A percentile compares a stretch with the other conserved stretches of the same genome.
phyloP scores from a whole-genome alignment of 2,113 vertebrate species.

The Bufo gargarizans region DNA sequence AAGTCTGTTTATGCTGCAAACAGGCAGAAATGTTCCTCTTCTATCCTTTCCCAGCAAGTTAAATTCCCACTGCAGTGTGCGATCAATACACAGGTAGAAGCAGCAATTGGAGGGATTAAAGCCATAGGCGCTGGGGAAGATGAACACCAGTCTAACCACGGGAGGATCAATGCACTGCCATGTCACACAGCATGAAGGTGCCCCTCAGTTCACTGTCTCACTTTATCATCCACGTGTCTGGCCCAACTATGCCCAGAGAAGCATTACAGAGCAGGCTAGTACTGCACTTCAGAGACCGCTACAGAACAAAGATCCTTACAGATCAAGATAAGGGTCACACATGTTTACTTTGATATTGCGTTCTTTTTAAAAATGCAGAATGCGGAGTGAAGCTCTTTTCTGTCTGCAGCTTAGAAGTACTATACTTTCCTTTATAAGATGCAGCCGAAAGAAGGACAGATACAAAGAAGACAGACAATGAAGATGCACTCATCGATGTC shows the following conservation, averaged over 20 bases:
- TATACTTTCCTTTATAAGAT: slow-evolving; percentile 25
- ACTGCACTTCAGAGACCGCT: slow-evolving; percentile 58
- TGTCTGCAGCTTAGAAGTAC: slow-evolving; percentile 41
- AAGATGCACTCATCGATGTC: not conserved
- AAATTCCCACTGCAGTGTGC: slow-evolving; percentile 61
- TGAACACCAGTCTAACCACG: slow-evolving; percentile 61
- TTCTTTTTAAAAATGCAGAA: slow-evolving; percentile 59
- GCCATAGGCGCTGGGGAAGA: slow-evolving; percentile 60
- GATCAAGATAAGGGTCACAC: slow-evolving; percentile 61
- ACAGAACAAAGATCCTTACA: slow-evolving; percentile 59
- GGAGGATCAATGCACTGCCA: slow-evolving; percentile 58
- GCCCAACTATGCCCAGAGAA: slow-evolving; percentile 63
- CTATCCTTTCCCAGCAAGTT: slow-evolving; percentile 57
- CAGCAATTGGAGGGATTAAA: slow-evolving; percentile 56
- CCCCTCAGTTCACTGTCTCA: slow-evolving; percentile 61
- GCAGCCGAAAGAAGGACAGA: slow-evolving; percentile 46
- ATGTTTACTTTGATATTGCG: slow-evolving; percentile 60
- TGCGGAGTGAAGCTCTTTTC: slow-evolving; percentile 57
- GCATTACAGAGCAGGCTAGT: slow-evolving; percentile 34
- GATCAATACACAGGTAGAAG: slow-evolving; percentile 60
- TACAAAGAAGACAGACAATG: slow-evolving; percentile 46
- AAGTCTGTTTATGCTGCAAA: slow-evolving; percentile 42
- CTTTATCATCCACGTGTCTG: slow-evolving; percentile 64
- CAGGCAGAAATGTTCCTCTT: slow-evolving; percentile 27
- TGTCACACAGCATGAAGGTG: slow-evolving; percentile 61